These are phyloP conservation scores for Octopus sinensis DNA, from an alignment of 1,140 invertebrate genomes.

Conservation along the genomic window DNA sequence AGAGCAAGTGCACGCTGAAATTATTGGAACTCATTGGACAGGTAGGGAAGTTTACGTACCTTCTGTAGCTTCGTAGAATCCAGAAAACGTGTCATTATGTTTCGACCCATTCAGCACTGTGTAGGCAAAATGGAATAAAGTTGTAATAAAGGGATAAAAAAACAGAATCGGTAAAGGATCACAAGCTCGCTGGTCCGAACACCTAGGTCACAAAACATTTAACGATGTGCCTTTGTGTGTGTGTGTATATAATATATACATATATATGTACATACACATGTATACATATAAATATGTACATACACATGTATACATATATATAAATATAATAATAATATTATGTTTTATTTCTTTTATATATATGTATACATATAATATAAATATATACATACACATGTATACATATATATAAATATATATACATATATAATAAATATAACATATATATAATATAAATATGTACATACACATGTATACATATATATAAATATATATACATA, in stretches of 20 bases:
- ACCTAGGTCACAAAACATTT: too few species aligned
- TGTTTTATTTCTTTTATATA: too few species aligned
- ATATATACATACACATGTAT: too few species aligned
- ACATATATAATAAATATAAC: too few species aligned
- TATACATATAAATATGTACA: neutral
- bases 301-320: too few species aligned
- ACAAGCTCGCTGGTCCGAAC: too few species aligned
- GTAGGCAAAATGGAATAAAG: slow-evolving; percentile 6
- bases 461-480: neutral
- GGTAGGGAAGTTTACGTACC: neutral
- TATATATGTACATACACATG: neutral
- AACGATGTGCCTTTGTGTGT: neutral
- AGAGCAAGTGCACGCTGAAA: too few species aligned
- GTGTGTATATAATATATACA: neutral
- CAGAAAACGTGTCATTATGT: slow-evolving; percentile 10
- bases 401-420: too few species aligned
- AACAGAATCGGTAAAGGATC: neutral
- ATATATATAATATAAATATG: neutral
- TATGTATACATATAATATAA: too few species aligned
- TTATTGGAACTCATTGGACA: too few species aligned
- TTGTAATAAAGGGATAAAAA: neutral
- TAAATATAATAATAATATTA: too few species aligned
- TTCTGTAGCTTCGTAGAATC: slow-evolving; percentile 9
- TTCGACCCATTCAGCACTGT: slow-evolving; percentile 1
- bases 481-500: neutral